phyloP scores from a whole-genome alignment of 2,888 invertebrate species.

The Pseudolycoriella hygida region DNA sequence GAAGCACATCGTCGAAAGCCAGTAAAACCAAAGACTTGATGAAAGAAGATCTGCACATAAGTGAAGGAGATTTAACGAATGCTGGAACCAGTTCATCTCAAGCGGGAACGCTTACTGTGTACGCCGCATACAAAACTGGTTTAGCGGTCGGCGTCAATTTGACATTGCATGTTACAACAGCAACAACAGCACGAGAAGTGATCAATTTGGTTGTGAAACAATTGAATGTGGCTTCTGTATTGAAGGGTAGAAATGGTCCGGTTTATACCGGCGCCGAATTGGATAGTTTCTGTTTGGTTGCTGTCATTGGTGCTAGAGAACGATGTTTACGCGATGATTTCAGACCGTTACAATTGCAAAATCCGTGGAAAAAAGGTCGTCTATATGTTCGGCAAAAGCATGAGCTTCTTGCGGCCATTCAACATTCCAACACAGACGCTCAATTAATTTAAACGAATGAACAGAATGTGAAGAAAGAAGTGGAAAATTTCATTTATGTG shows the following conservation, averaged over 20 bases:
- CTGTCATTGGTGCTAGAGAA: slow-evolving; percentile 88
- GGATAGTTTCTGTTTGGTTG: slow-evolving; percentile 82
- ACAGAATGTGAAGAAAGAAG: no score
- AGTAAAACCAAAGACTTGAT: not conserved
- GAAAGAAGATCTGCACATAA: not conserved
- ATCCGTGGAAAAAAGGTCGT: slow-evolving; percentile 89
- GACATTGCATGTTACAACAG: slow-evolving; percentile 80
- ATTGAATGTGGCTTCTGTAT: slow-evolving; percentile 78
- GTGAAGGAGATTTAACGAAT: not conserved
- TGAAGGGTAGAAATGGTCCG: slow-evolving; percentile 73
- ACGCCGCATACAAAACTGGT: slow-evolving; percentile 91
- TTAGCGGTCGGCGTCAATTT: slow-evolving; percentile 83
- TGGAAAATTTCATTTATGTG: no score
- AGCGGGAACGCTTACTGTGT: slow-evolving; percentile 51
- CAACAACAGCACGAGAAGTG: slow-evolving; percentile 87
- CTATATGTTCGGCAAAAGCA: slow-evolving; percentile 84
- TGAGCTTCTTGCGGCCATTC: slow-evolving; percentile 71
- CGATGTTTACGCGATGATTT: slow-evolving; percentile 88
- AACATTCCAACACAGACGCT: slow-evolving; percentile 71
- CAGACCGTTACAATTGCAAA: slow-evolving; percentile 79
- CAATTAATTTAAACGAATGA: slow-evolving; percentile 25
- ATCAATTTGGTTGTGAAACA: slow-evolving; percentile 92
- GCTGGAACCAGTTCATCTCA: slow-evolving; percentile 6
- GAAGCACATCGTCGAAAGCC: not conserved
- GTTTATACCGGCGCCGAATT: slow-evolving; percentile 69